Base-by-base conservation (phyloP, 2,113 vertebrate species). In the Clarias gariepinus region DNA sequence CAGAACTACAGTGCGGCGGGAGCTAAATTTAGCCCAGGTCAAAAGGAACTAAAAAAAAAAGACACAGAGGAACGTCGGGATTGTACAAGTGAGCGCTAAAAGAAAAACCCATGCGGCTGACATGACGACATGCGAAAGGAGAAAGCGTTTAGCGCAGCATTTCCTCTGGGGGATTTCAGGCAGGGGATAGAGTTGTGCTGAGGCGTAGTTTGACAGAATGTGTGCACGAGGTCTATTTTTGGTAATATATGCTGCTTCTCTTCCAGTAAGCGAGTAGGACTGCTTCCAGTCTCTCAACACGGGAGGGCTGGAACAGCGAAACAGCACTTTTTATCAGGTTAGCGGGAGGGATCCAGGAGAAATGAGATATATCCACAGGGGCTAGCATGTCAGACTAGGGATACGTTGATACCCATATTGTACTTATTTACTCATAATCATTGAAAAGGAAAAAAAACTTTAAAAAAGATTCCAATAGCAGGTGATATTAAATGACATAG, bases 101-200 rank as follows among this genome's bases (percentile, higher is more conserved):
- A 83, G 33, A 33, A 64, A 19, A 55, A 47, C 47, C 47, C 16
- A 36, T 81, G 16, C 16, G 1, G 15, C 53, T 71, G 71, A 58
- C 86, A 58, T 66, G 58, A 78, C n/a, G n/a, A 71, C 47, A 21
- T 33, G 60, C 28, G 78, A 15, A 41, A 36, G 78, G 78, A 61
- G 78, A 61, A 66, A 30, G 47, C 15, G 28, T 55, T 87, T 64
- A 53, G 41, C 63, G 55, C 58, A 41, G 71, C 23, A 58, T 3
- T 25, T 83, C 69, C 47, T 41, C 60, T 15, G 16, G 81, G 47
- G 81, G 58, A 41, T 36, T 63, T 81, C 21, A 8, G 21, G 74
- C 5, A 21, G 76, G 71, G 82, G 77, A 86, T 83, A 85, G 89
- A 89, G 88, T 87, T 90, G 86, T 86, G 84, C 58, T 41, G 86